phyloP scores from a whole-genome alignment of 2,113 vertebrate genomes.

The Scytalopus superciliaris region DNA sequence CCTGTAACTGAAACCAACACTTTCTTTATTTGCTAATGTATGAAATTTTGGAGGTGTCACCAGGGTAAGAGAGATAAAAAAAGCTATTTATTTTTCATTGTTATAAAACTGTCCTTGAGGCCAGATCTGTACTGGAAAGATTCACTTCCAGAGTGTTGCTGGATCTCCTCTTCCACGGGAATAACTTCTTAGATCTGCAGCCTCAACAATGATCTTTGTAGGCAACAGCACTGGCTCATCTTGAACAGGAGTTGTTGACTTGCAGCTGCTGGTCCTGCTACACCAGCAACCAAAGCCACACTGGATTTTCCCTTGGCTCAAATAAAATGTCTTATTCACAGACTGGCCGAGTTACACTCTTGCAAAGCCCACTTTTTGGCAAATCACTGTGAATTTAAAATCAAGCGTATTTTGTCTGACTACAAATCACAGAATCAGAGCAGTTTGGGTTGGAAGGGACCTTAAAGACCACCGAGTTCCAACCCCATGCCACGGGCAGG shows the following conservation, averaged over 20 bases:
- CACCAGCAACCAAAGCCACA: neutral
- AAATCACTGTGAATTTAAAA: neutral
- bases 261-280: neutral
- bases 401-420: neutral
- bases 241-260: rapidly evolving
- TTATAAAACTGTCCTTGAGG: neutral
- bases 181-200: neutral
- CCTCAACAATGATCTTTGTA: neutral
- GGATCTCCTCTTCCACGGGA: neutral
- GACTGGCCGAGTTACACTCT: neutral
- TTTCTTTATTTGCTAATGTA: neutral
- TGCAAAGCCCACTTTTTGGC: neutral
- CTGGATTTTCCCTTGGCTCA: neutral
- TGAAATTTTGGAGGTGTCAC: neutral
- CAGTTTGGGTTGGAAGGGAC: neutral
- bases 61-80: neutral
- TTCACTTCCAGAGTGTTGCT: neutral
- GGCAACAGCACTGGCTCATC: neutral
- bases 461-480: neutral
- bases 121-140: neutral
- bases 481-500: neutral
- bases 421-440: neutral
- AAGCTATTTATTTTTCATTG: neutral
- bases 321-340: neutral
- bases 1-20: neutral